Conservation (phyloP, 2,888 invertebrate genomes). For the Pyrocoelia pectoralis region DNA sequence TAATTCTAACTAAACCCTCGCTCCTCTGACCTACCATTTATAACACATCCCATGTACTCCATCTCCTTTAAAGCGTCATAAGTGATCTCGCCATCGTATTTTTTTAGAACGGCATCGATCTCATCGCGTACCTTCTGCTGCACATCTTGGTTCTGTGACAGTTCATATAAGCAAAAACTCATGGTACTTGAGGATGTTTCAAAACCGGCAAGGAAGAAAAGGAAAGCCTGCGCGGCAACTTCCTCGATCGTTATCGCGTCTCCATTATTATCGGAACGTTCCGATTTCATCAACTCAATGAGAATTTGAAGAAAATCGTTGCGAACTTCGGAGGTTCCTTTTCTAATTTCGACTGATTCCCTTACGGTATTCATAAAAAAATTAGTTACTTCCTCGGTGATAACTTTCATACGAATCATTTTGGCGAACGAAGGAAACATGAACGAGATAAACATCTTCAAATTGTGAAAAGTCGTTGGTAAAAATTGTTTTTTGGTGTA, state of each 20-base stretch:
- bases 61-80: constrained; percentile 62
- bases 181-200: constrained; percentile 57
- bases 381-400: too few relatives aligned
- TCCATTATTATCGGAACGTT: constrained; percentile 27
- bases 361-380: too few relatives aligned
- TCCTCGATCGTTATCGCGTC: constrained; percentile 23
- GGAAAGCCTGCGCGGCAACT: constrained; percentile 44
- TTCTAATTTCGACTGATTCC: too few relatives aligned
- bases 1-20: not conserved
- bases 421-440: too few relatives aligned
- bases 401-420: too few relatives aligned
- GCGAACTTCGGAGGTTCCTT: constrained; percentile 58
- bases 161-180: constrained; percentile 61
- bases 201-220: constrained; percentile 53
- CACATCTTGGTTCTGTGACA: constrained; percentile 59
- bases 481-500: too few relatives aligned
- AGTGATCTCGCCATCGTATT: constrained; percentile 56
- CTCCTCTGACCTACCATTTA: constrained; percentile 48
- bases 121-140: constrained; percentile 60
- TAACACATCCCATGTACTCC: constrained; percentile 61
- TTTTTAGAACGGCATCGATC: constrained; percentile 53
- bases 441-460: too few relatives aligned
- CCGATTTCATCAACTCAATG: constrained; percentile 53
- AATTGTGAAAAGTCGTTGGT: too few relatives aligned
- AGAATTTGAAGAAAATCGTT: constrained; percentile 63